phyloP scores from a whole-genome alignment of 2,888 invertebrate species.

The Anagyrus pseudococci region DNA sequence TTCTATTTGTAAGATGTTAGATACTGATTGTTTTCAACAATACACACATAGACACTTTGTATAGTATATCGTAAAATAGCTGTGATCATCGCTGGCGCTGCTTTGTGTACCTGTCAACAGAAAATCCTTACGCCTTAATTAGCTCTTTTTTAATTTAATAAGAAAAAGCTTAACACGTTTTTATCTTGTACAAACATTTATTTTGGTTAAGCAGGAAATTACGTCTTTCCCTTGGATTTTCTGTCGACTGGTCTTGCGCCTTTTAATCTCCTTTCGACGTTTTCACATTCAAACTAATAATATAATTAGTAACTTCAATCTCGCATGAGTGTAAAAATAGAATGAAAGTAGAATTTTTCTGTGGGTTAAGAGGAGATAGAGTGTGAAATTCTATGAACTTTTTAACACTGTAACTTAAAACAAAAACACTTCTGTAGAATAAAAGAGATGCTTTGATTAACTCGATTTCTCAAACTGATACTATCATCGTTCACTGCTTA shows the following conservation, averaged over 20 bases:
- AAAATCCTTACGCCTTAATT: slow-evolving; percentile 5
- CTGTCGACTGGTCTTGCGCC: slow-evolving; percentile 24
- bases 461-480: too few relatives aligned
- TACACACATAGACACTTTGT: slow-evolving; percentile 32
- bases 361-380: slow-evolving; percentile 5
- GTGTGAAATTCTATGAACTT: slow-evolving; percentile 10
- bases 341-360: slow-evolving; percentile 21
- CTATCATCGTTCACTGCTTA: too few relatives aligned
- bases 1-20: slow-evolving; percentile 36
- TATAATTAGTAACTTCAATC: slow-evolving; percentile 43
- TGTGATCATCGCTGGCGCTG: slow-evolving; percentile 53
- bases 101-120: slow-evolving; percentile 20
- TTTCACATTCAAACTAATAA: slow-evolving; percentile 46
- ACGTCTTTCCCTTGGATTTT: slow-evolving; percentile 13
- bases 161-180: slow-evolving; percentile 12
- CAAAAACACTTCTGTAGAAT: too few relatives aligned
- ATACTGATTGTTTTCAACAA: slow-evolving; percentile 36
- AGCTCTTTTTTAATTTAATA: slow-evolving; percentile 30
- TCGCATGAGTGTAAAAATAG: slow-evolving; percentile 22
- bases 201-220: background rate
- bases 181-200: slow-evolving; percentile 22
- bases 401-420: slow-evolving; percentile 19
- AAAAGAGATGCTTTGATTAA: too few relatives aligned
- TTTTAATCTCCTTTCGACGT: slow-evolving; percentile 42
- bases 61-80: slow-evolving; percentile 55